Conservation (phyloP, 2,113 vertebrate genomes). For the Corapipo altera region DNA sequence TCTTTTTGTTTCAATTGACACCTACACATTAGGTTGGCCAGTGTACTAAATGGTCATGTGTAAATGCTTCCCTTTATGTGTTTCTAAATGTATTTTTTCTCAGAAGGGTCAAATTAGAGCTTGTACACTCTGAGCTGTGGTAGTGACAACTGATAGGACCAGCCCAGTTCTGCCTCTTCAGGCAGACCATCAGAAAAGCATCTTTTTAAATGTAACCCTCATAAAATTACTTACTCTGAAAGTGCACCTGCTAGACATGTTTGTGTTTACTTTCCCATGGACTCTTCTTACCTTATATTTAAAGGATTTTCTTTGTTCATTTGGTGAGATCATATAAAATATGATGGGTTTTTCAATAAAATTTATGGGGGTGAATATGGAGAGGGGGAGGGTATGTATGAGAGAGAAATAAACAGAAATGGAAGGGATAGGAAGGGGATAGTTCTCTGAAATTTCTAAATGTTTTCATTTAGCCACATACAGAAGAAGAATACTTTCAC, state of each 20-base stretch:
- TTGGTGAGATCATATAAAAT: background rate
- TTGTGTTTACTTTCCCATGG: background rate
- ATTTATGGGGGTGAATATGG: background rate
- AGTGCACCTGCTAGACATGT: background rate
- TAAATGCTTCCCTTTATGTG: conserved; percentile 61
- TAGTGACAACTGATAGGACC: background rate
- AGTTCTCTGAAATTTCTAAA: background rate
- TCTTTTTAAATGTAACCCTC: background rate
- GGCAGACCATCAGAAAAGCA: background rate
- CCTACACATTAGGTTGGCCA: conserved; percentile 52
- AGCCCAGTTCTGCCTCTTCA: background rate
- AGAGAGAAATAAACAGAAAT: background rate
- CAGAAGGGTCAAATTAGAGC: conserved; percentile 27
- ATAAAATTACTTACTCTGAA: background rate
- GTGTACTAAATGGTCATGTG: conserved; percentile 2
- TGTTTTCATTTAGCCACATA: background rate
- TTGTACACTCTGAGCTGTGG: background rate
- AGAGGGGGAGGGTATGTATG: fast-evolving
- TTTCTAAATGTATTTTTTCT: conserved; percentile 9
- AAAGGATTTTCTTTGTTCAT: background rate
- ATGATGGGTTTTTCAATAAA: background rate
- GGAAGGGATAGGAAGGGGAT: background rate
- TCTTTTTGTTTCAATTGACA: conserved; percentile 61
- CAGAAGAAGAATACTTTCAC: background rate
- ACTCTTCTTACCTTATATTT: background rate